phyloP scores from a whole-genome alignment of 53 echinoderm and acorn worm species.

The Luidia sarsii region DNA sequence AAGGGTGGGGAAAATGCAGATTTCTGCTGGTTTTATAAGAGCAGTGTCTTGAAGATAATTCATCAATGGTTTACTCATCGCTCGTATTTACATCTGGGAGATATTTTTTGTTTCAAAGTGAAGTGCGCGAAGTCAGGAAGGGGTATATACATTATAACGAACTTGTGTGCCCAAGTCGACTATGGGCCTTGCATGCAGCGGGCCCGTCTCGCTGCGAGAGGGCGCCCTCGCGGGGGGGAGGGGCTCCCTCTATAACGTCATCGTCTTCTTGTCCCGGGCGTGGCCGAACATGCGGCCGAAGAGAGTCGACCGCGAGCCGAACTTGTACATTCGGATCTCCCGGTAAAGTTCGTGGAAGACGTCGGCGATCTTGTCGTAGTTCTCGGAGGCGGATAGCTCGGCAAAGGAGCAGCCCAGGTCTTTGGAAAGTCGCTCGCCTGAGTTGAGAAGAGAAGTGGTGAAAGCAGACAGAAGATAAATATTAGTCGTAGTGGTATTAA shows the following conservation, averaged over 20 bases:
- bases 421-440: conserved; percentile 81
- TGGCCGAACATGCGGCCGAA: conserved; percentile 92
- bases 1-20: no score
- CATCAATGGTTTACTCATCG: no score
- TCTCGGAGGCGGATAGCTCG: conserved; percentile 88
- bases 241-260: conserved; percentile 67
- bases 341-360: conserved; percentile 93
- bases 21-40: no score
- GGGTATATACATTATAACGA: no score
- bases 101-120: no score
- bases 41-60: no score
- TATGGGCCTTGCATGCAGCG: no score
- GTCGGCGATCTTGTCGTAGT: conserved; percentile 73
- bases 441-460: background rate
- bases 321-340: conserved; percentile 91
- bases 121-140: no score
- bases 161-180: no score
- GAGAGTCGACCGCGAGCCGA: conserved; percentile 82
- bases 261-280: conserved; percentile 82
- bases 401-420: conserved; percentile 86
- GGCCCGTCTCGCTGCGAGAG: background rate
- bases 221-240: no score
- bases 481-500: no score
- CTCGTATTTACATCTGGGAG: no score
- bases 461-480: background rate